phyloP scores from a whole-genome alignment of 2,888 invertebrate genomes.

The Hartigia nigra region DNA sequence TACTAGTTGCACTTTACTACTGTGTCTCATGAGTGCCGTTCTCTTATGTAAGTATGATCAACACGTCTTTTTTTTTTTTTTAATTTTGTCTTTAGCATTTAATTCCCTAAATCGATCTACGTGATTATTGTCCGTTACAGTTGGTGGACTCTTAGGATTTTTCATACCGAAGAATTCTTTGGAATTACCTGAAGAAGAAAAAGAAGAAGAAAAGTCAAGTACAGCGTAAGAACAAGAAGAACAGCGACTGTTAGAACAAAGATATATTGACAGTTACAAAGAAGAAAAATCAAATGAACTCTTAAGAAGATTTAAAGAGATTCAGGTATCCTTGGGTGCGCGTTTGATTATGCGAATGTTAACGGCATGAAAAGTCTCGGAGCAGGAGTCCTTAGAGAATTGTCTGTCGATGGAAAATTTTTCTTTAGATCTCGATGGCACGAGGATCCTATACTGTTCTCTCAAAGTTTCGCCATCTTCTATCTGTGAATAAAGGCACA shows the following conservation, averaged over 20 bases:
- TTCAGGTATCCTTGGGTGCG: slow-evolving; percentile 25
- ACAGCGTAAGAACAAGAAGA: not conserved
- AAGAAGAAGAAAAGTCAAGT: not conserved
- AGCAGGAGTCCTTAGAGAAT: not conserved
- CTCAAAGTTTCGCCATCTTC: not conserved
- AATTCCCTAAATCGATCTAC: not conserved
- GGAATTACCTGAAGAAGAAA: not conserved
- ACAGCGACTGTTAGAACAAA: not conserved
- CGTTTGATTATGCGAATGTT: slow-evolving; percentile 31
- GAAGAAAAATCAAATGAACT: not conserved
- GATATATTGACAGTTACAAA: not conserved
- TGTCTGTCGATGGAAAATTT: not conserved
- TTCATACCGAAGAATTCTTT: not conserved
- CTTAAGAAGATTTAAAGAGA: not conserved
- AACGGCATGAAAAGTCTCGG: slow-evolving; percentile 27
- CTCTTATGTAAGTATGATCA: slow-evolving; percentile 63
- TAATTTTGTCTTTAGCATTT: not conserved
- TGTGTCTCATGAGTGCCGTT: slow-evolving; percentile 69
- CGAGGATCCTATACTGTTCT: not conserved
- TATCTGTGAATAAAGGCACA: not conserved
- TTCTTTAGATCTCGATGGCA: not conserved
- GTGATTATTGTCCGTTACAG: not conserved
- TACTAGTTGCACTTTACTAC: slow-evolving; percentile 71
- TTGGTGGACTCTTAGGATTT: not conserved
- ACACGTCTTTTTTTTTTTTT: not conserved